Evolutionary conservation across 2,888 invertebrate genomes (phyloP).

Genomic region (Pristionchus entomophagus): DNA sequence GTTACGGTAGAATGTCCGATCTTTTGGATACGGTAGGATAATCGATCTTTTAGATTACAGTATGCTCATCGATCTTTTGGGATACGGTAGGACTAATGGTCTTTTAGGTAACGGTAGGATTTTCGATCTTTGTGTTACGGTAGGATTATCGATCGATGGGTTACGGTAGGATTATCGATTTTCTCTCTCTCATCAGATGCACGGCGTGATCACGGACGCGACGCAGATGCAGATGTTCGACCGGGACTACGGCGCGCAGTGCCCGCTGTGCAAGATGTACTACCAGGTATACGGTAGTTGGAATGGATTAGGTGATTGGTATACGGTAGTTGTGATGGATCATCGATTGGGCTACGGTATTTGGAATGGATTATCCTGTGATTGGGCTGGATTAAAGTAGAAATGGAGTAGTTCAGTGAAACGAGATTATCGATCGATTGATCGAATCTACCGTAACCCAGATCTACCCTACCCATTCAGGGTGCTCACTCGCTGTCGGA

Average conservation of each 20-base stretch:
- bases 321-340: background rate
- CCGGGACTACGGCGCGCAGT: constrained; percentile 39
- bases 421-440: background rate
- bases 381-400: background rate
- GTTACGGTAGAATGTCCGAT: background rate
- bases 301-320: too few relatives aligned
- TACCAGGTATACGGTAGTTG: constrained; percentile 22
- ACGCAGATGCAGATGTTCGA: background rate
- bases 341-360: background rate
- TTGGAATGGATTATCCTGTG: background rate
- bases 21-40: background rate
- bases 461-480: background rate
- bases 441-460: background rate
- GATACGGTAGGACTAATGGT: too few relatives aligned
- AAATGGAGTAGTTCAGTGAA: background rate
- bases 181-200: background rate
- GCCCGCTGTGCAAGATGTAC: constrained; percentile 38
- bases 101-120: too few relatives aligned
- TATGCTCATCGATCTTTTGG: too few relatives aligned
- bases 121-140: too few relatives aligned
- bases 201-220: background rate
- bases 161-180: background rate
- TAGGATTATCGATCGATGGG: background rate
- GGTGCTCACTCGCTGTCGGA: constrained; percentile 40
- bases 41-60: too few relatives aligned